phyloP scores from a whole-genome alignment of 2,888 invertebrate genomes.

The Napeogenes sylphis region DNA sequence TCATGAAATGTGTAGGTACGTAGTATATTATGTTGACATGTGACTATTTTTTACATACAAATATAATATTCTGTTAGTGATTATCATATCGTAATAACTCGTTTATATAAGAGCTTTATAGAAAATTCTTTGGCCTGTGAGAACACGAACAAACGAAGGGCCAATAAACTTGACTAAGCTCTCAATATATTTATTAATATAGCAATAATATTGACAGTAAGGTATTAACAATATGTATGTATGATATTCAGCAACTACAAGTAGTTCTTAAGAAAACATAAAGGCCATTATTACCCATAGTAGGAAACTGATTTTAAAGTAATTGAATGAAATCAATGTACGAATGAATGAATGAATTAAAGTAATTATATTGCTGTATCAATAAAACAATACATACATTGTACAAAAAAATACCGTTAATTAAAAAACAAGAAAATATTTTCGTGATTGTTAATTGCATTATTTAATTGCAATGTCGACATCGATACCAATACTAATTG shows the following conservation, averaged over 20 bases:
- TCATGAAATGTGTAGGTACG: slow-evolving; percentile 27
- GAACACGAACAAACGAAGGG: slow-evolving; percentile 22
- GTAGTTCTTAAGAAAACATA: too few relatives aligned
- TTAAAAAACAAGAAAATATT: slow-evolving; percentile 6
- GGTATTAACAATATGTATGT: background rate
- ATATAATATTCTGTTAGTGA: background rate
- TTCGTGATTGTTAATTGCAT: slow-evolving; percentile 13
- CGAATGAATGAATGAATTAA: background rate
- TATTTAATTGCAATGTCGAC: slow-evolving; percentile 16
- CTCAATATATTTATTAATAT: background rate
- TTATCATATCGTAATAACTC: background rate
- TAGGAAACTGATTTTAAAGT: too few relatives aligned
- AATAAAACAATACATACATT: too few relatives aligned
- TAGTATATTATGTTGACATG: slow-evolving; percentile 15
- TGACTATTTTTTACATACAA: slow-evolving; percentile 13
- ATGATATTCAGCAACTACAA: background rate
- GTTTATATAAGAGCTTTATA: background rate
- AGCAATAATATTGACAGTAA: too few relatives aligned
- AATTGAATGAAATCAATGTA: background rate
- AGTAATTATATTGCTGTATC: too few relatives aligned
- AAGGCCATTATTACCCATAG: too few relatives aligned
- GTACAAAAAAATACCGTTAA: too few relatives aligned
- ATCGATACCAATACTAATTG: slow-evolving; percentile 20
- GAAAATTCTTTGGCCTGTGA: slow-evolving; percentile 26
- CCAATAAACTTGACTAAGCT: background rate